phyloP scores from a whole-genome alignment of 2,888 invertebrate genomes.

The Drosophila falleni region DNA sequence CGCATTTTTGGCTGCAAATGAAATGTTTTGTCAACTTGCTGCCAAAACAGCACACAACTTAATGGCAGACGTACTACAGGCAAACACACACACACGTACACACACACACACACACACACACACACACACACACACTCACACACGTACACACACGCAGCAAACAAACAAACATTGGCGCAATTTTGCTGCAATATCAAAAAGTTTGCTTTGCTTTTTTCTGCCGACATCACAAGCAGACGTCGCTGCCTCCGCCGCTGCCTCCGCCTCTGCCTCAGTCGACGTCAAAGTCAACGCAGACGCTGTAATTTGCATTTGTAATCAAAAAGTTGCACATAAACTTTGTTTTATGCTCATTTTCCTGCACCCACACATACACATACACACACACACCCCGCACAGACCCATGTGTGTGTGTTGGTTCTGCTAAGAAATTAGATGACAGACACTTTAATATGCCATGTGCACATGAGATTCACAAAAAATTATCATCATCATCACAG shows the following conservation, averaged over 20 bases:
- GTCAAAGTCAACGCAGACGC: constrained; percentile 37
- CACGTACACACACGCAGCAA: constrained; percentile 37
- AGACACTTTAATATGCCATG: constrained; percentile 49
- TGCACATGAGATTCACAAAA: constrained; percentile 19
- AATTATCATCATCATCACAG: constrained; percentile 26
- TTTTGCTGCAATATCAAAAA: constrained; percentile 70
- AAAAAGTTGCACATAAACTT: constrained; percentile 80
- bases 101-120: constrained; percentile 11
- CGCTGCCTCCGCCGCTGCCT: constrained; percentile 8
- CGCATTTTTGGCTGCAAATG: constrained; percentile 68
- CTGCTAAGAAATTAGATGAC: constrained; percentile 57
- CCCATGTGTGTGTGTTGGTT: constrained; percentile 13
- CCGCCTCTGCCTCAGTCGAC: constrained; percentile 19
- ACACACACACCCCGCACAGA: background rate
- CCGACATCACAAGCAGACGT: constrained; percentile 35
- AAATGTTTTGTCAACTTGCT: constrained; percentile 79
- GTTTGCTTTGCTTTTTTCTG: constrained; percentile 33
- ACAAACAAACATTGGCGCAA: constrained; percentile 74
- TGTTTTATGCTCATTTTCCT: constrained; percentile 72
- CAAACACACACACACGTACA: constrained; percentile 22
- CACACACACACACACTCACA: constrained; percentile 29
- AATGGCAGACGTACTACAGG: constrained; percentile 35
- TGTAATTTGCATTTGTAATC: constrained; percentile 81
- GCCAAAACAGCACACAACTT: constrained; percentile 73
- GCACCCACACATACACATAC: constrained; percentile 30